These are phyloP conservation scores for Parnassius smintheus DNA, from an alignment of 2,888 invertebrate genomes.

Conservation along the genomic window DNA sequence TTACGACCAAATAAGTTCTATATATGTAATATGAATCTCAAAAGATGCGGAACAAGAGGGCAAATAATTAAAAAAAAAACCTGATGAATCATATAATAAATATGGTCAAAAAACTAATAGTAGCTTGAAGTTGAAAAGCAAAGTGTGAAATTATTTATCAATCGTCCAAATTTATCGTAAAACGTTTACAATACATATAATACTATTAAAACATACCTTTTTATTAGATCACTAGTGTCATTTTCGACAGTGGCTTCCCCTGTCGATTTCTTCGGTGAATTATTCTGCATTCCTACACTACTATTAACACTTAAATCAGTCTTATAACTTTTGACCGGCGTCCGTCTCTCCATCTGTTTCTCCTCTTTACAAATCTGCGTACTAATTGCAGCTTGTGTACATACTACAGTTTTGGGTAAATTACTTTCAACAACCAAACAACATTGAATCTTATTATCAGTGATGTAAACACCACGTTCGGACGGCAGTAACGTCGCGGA, in stretches of 20 bases:
- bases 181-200: no score
- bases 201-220: conserved; percentile 57
- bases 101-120: no score
- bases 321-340: conserved; percentile 71
- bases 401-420: conserved; percentile 84
- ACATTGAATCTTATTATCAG: conserved; percentile 70
- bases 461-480: conserved; percentile 74
- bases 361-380: conserved; percentile 79
- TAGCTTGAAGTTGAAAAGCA: no score
- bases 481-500: conserved; percentile 78
- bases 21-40: no score
- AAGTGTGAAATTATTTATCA: no score
- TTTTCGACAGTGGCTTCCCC: conserved; percentile 43
- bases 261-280: conserved; percentile 59
- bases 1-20: no score
- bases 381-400: conserved; percentile 83
- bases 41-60: no score
- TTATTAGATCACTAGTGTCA: conserved; percentile 57
- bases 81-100: no score
- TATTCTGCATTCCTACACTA: conserved; percentile 53
- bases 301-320: conserved; percentile 70
- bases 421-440: conserved; percentile 62
- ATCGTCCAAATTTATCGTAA: no score
- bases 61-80: no score
- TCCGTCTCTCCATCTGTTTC: conserved; percentile 49